Percentiles rank a stretch among this genome's conserved stretches.
These are phyloP conservation scores for Microtus pennsylvanicus DNA, from an alignment of 2,113 vertebrate genomes.

Conservation along the genomic window DNA sequence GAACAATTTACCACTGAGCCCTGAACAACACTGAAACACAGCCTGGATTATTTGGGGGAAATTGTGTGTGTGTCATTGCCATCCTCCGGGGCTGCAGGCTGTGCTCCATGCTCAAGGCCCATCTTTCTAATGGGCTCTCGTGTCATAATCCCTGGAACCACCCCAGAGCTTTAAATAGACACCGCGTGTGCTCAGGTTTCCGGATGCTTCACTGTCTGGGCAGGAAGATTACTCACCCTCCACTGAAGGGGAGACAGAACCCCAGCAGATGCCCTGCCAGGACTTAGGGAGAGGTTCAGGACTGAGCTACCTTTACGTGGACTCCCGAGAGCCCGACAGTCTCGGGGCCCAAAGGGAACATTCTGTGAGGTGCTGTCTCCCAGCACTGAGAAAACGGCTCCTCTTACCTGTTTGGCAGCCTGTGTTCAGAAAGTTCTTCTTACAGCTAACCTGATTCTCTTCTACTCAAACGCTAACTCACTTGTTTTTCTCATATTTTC, in stretches of 20 bases:
- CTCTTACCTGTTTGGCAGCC: slow-evolving; percentile 50
- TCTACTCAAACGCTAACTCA: not conserved
- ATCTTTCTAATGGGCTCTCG: not conserved
- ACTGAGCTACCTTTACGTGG: not conserved
- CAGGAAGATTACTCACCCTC: not conserved
- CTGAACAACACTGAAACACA: not conserved
- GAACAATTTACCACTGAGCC: not conserved
- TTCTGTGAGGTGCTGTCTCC: not conserved
- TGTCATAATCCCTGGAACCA: not conserved
- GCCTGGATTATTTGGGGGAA: slow-evolving; percentile 27
- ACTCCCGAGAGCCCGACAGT: not conserved
- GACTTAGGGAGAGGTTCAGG: not conserved
- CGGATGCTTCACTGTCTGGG: not conserved
- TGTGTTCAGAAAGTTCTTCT: not conserved
- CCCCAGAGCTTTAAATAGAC: not conserved
- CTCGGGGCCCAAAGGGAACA: not conserved
- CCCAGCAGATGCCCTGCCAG: not conserved
- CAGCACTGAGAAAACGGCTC: not conserved
- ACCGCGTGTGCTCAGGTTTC: not conserved
- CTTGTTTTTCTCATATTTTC: not conserved
- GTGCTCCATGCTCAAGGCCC: too few species aligned
- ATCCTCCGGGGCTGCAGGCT: not conserved
- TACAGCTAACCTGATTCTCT: not conserved
- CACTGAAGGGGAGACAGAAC: not conserved
- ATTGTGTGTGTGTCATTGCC: not conserved